Evolutionary conservation across 2,888 invertebrate species (phyloP), one percentile per base, ranked within the genome.

Genomic region (Cheilosia variabilis): DNA sequence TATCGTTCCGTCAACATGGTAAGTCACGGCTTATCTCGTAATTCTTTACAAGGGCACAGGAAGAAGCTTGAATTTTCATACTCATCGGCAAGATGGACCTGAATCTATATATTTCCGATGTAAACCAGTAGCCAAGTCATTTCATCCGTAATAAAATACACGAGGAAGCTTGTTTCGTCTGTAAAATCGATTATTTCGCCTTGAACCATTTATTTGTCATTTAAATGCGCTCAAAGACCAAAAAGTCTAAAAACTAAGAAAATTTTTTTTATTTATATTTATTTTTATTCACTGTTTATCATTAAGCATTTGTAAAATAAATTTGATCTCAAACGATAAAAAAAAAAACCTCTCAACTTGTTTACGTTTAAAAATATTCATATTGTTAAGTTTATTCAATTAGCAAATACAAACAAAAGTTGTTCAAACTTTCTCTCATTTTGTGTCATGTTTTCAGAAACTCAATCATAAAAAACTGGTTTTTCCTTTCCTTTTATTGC

Each of bases 241-340:
- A 13, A 34, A 10, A 37, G 34, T 37, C 10, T 3, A 37, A 37
- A 4, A 57, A 17, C 2, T 31, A 34, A 0, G 2, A 9, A 2
- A 27, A 7, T 27, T 53, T 7, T 27, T 13, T 55, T 1, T 24
- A 52, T 53, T 24, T 27, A 66, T 66, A 66, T 58, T 52, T 58
- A 58, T 10, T 60, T 76, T 76, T 76, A 76, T 76, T 76, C 76
- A 76, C 66, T 76, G 76, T 76, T 76, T 66, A 76, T 76, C 76
- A 52, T 76, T 66, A 66, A 66, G 76, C 76, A 58, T 66, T 45
- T 75, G 75, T 75, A 66, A 76, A 76, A 76, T 76, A 66, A 58
- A 76, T 66, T 58, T 66, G 17, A 76, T 60, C 57, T 75, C 75
- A 66, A 75, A 65, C 10, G 47, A 34, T 24, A 52, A 52, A 52